Conservation (phyloP, 1,140 invertebrate genomes). For the Anastatus disparis region DNA sequence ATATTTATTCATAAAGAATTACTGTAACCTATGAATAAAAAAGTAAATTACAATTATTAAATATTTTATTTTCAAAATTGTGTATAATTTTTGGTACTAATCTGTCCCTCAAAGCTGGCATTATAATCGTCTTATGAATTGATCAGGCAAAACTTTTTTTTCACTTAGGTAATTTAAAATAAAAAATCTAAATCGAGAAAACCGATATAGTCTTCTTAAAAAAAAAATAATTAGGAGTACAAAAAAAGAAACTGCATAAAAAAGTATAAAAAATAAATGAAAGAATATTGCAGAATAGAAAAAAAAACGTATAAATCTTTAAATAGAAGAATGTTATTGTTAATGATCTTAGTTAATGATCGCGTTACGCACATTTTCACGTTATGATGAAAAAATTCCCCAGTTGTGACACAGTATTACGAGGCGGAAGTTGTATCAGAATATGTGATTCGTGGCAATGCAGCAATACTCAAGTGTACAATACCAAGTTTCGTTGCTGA, state of each 20-base stretch:
- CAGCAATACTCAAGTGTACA: conserved; percentile 90
- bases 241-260: neutral
- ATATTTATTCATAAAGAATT: too few species aligned
- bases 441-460: conserved; percentile 92
- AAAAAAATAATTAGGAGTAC: neutral
- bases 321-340: neutral
- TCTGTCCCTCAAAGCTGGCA: neutral
- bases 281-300: neutral
- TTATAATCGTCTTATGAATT: conserved; percentile 26
- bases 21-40: too few species aligned
- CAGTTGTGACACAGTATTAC: conserved; percentile 91
- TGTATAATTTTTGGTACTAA: neutral
- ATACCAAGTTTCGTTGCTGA: conserved; percentile 93
- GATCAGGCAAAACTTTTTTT: neutral
- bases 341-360: conserved; percentile 28
- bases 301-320: neutral
- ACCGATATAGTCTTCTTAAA: conserved; percentile 23
- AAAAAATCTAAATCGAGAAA: neutral
- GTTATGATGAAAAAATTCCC: too few species aligned
- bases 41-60: too few species aligned
- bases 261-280: neutral
- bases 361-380: conserved; percentile 40
- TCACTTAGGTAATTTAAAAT: neutral
- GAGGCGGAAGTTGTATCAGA: conserved; percentile 92
- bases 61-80: too few species aligned